Evolutionary conservation across 2,888 invertebrate species (phyloP).

Genomic region (Leptopilina syphax): DNA sequence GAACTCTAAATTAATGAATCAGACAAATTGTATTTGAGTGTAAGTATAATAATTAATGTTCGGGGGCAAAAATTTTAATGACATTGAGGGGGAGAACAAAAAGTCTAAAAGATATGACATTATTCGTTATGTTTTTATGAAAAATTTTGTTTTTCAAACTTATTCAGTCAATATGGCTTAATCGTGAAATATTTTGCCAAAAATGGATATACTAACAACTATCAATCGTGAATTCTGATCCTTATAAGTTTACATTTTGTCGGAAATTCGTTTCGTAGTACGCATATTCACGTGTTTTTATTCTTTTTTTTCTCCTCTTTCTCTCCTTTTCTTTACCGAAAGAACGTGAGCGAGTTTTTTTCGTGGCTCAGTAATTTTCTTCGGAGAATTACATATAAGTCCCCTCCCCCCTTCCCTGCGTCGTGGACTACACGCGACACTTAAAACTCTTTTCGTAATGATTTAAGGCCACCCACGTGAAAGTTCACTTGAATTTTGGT

Average conservation of each 20-base stretch:
- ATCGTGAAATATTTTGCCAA: not conserved
- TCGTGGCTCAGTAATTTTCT: slow-evolving; percentile 22
- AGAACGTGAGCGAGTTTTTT: slow-evolving; percentile 22
- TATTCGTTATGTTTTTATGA: slow-evolving; percentile 20
- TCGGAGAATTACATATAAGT: slow-evolving; percentile 28
- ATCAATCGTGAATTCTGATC: slow-evolving; percentile 27
- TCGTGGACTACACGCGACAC: slow-evolving; percentile 28
- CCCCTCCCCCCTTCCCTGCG: not conserved
- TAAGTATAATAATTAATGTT: too few relatives aligned
- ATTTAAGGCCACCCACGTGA: slow-evolving; percentile 36
- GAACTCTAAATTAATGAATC: too few relatives aligned
- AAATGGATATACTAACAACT: not conserved
- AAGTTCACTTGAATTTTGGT: slow-evolving; percentile 34
- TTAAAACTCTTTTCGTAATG: slow-evolving; percentile 25
- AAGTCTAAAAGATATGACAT: not conserved
- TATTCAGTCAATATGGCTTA: slow-evolving; percentile 28
- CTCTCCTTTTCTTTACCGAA: not conserved
- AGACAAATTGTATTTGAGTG: too few relatives aligned
- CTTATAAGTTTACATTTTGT: slow-evolving; percentile 30
- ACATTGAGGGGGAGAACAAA: too few relatives aligned
- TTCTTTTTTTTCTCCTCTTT: too few relatives aligned
- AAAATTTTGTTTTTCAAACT: not conserved
- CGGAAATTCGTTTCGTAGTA: slow-evolving; percentile 30
- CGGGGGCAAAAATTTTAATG: too few relatives aligned
- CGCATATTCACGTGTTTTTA: slow-evolving; percentile 30